Percentiles rank a stretch among this genome's conserved stretches.
Conservation (phyloP, 2,888 invertebrate genomes). For the Sarcophaga rosellei region DNA sequence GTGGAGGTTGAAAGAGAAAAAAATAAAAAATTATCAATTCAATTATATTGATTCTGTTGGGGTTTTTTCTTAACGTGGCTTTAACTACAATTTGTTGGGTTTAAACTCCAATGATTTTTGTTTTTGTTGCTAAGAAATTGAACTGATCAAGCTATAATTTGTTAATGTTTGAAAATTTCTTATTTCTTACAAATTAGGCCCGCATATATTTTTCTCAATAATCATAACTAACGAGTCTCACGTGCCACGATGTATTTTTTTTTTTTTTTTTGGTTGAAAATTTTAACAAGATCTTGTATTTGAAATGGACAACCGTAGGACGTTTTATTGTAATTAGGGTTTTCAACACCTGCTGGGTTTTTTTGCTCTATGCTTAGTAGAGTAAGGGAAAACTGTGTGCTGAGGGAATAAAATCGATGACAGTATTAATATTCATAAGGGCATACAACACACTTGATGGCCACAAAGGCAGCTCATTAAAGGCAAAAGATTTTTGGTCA, state of each 20-base stretch:
- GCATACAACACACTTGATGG: neutral
- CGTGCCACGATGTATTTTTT: constrained; percentile 1
- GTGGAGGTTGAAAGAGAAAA: constrained; percentile 7
- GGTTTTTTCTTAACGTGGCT: too few relatives aligned
- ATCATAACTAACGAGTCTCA: constrained; percentile 46
- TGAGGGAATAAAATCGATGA: neutral
- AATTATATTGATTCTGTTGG: constrained; percentile 21
- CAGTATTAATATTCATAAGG: constrained; percentile 50
- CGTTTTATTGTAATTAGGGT: constrained; percentile 60
- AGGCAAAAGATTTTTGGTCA: too few relatives aligned
- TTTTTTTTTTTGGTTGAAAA: neutral
- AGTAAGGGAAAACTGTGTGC: neutral
- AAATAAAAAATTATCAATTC: neutral
- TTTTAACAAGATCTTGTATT: constrained; percentile 1
- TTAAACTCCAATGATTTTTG: neutral
- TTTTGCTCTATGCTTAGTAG: neutral
- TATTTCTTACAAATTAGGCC: constrained; percentile 39
- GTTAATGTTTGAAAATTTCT: constrained; percentile 1
- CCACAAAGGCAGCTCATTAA: too few relatives aligned
- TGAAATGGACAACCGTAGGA: neutral
- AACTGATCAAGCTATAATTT: constrained; percentile 52
- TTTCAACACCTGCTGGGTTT: constrained; percentile 63
- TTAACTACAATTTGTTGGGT: too few relatives aligned
- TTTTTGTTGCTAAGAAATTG: neutral
- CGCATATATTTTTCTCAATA: constrained; percentile 34